A percentile compares a stretch with the other conserved stretches of the same genome.
These are phyloP conservation scores for Macrophya alboannulata DNA, from an alignment of 2,888 invertebrate species.

Conservation along the genomic window DNA sequence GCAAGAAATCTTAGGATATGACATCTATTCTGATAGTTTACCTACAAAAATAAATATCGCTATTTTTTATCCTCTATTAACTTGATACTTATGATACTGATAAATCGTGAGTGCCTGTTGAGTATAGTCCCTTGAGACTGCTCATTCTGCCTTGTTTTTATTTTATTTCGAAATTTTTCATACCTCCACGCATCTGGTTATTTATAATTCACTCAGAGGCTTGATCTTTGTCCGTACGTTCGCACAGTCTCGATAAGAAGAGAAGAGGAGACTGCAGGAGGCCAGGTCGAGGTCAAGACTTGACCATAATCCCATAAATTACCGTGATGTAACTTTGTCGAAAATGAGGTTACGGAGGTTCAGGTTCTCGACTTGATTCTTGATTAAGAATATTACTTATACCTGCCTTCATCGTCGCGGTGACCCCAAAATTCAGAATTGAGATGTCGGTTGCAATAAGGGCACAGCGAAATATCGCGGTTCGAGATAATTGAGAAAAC, in stretches of 20 bases:
- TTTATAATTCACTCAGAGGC: background rate
- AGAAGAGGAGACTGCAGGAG: background rate
- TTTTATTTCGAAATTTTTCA: background rate
- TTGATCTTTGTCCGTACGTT: background rate
- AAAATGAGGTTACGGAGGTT: background rate
- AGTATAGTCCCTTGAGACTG: no score
- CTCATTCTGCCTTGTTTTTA: no score
- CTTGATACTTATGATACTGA: no score
- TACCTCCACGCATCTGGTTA: background rate
- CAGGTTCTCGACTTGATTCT: background rate
- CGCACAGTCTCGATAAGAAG: background rate
- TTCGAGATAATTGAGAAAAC: no score
- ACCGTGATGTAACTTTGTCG: slow-evolving; percentile 19
- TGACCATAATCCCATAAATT: background rate
- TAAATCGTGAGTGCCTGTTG: no score
- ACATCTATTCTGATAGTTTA: no score
- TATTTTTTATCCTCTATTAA: no score
- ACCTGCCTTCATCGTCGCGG: background rate
- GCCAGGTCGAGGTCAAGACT: background rate
- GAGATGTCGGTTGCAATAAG: no score
- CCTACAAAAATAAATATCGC: no score
- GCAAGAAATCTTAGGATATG: no score
- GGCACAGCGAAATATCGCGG: no score
- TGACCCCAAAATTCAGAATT: background rate
- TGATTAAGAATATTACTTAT: background rate